Conservation (phyloP, 2,797 vertebrate species). For the Notoglanidium macrostoma region DNA sequence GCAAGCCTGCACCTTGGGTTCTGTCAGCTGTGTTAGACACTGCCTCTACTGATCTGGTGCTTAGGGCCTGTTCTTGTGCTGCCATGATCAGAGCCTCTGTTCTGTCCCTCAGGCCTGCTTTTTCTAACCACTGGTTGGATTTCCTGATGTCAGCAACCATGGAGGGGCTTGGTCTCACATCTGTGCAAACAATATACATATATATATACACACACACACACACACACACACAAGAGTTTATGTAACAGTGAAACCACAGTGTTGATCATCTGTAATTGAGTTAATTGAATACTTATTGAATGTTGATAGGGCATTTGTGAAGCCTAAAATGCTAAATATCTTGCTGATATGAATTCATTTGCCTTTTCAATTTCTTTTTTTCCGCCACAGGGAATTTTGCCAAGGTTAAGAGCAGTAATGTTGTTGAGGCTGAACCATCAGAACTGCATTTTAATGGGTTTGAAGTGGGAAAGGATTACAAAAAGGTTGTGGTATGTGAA, state of each 20-base stretch:
- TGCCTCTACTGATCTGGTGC: no score
- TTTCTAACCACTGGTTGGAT: no score
- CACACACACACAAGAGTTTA: no score
- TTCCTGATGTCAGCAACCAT: no score
- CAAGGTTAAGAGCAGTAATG: slow-evolving; percentile 74
- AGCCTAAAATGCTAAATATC: neutral
- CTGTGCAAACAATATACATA: no score
- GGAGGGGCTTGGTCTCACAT: no score
- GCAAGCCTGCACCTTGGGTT: no score
- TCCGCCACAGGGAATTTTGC: slow-evolving; percentile 79
- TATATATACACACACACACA: no score
- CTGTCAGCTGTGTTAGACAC: no score
- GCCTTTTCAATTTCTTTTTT: neutral
- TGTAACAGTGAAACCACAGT: neutral
- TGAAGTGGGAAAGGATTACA: slow-evolving; percentile 78
- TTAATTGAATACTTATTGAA: neutral
- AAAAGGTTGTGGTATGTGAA: slow-evolving; percentile 81
- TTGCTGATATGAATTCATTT: neutral
- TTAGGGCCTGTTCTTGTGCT: no score
- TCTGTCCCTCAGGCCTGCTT: no score
- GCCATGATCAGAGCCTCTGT: no score
- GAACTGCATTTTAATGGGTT: slow-evolving; percentile 91
- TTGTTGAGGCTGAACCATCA: slow-evolving; percentile 82
- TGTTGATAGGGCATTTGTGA: neutral
- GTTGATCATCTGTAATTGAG: neutral